phyloP scores from a whole-genome alignment of 2,797 vertebrate genomes.

The Heteromormyrus szaboi region DNA sequence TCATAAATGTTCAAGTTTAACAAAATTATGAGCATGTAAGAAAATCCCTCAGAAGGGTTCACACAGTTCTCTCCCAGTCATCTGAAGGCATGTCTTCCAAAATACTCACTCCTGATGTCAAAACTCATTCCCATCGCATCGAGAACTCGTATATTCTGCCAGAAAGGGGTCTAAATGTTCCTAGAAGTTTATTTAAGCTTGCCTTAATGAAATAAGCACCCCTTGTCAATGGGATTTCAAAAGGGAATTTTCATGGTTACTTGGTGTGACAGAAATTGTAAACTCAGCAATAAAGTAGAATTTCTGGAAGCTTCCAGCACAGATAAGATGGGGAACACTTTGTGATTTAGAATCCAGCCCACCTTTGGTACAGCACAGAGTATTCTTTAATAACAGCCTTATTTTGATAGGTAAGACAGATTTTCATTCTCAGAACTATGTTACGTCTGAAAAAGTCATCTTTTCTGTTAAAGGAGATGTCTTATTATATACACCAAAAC shows the following conservation, averaged over 20 bases:
- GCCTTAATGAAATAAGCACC: constrained; percentile 32
- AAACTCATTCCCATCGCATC: constrained; percentile 5
- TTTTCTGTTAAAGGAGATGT: neutral
- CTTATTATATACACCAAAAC: neutral
- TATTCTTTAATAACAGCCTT: neutral
- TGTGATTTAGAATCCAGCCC: neutral
- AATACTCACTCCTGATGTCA: constrained; percentile 48
- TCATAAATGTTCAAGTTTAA: neutral
- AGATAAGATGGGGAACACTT: constrained; percentile 8
- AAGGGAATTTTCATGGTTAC: constrained; percentile 31
- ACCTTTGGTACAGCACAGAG: neutral
- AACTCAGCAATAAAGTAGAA: constrained; percentile 28
- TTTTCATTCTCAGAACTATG: neutral
- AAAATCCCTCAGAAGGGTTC: constrained; percentile 29
- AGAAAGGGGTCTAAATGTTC: constrained; percentile 38
- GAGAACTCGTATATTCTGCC: constrained; percentile 28
- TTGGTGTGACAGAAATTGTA: constrained; percentile 35
- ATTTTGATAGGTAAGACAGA: neutral
- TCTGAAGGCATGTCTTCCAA: constrained; percentile 55
- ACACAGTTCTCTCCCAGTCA: constrained; percentile 34
- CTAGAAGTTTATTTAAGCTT: constrained; percentile 32
- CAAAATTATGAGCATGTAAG: constrained; percentile 10
- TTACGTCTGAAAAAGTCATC: neutral
- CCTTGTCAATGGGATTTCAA: constrained; percentile 39
- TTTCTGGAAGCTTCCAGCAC: neutral